Percentiles rank a stretch among this genome's conserved stretches.
These are phyloP conservation scores for Thereuonema tuberculata DNA, from an alignment of 1,140 invertebrate species.

Conservation along the genomic window DNA sequence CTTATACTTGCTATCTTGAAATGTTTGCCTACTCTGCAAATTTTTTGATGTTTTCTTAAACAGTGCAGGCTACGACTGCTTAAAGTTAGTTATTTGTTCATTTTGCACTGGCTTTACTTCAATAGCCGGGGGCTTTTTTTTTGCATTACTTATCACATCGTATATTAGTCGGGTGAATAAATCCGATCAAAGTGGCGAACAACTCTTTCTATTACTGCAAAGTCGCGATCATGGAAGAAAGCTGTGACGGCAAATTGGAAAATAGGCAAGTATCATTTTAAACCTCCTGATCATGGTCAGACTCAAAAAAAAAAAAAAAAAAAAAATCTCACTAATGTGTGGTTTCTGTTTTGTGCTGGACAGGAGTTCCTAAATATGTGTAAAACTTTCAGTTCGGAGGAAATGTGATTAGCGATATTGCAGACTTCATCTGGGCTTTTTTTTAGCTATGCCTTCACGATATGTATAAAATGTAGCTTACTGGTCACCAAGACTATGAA, in stretches of 20 bases:
- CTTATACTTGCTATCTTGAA: background rate
- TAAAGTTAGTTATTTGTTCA: background rate
- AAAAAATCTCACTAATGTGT: background rate
- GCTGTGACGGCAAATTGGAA: conserved; percentile 24
- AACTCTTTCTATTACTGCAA: conserved; percentile 22
- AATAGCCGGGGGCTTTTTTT: background rate
- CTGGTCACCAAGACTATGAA: background rate
- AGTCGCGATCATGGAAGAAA: conserved; percentile 26
- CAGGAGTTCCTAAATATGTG: background rate
- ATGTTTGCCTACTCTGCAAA: background rate
- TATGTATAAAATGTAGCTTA: background rate
- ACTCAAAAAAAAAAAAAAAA: too few relatives aligned
- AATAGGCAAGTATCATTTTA: conserved; percentile 7
- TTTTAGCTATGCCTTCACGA: background rate
- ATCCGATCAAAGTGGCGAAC: background rate
- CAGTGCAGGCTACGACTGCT: background rate
- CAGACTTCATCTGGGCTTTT: background rate
- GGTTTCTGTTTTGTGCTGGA: background rate
- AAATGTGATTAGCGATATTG: background rate
- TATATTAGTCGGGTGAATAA: background rate
- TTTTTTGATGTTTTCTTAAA: background rate
- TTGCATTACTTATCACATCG: background rate
- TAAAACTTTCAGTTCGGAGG: background rate
- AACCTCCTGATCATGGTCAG: background rate
- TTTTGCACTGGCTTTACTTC: background rate